These are phyloP conservation scores for Malurus alboscapulatus DNA, from an alignment of 2,113 vertebrate species.

Conservation along the genomic window DNA sequence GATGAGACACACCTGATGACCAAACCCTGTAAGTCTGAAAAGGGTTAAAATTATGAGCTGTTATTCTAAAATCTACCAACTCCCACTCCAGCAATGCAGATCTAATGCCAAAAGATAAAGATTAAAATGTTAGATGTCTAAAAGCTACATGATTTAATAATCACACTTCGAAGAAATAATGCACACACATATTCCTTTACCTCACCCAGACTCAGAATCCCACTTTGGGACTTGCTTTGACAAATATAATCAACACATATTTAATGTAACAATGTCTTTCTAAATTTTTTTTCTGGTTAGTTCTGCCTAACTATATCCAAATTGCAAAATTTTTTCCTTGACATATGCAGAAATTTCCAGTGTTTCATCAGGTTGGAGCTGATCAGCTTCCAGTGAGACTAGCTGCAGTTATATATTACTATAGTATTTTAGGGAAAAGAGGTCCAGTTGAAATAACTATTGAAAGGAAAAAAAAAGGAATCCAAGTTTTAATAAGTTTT, in stretches of 20 bases:
- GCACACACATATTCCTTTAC: background rate
- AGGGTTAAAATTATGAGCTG: background rate
- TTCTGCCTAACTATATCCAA: background rate
- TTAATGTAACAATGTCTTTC: background rate
- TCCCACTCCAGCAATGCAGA: conserved; percentile 24
- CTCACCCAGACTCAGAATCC: background rate
- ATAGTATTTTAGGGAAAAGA: background rate
- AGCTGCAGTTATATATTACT: background rate
- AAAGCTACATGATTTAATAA: background rate
- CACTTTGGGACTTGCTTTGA: background rate
- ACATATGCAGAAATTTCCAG: background rate
- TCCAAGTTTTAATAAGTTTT: background rate
- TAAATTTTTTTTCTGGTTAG: background rate
- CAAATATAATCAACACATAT: background rate
- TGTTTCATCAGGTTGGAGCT: background rate
- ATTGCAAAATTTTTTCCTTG: background rate
- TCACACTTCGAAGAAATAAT: background rate
- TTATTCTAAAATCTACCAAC: conserved; percentile 29
- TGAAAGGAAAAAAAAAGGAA: background rate
- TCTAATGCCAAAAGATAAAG: background rate
- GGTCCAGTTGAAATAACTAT: background rate
- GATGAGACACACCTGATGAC: background rate
- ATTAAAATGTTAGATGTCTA: background rate
- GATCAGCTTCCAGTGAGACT: background rate
- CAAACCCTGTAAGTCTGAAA: background rate